Evolutionary conservation across 2,797 vertebrate genomes (phyloP).

Genomic region (Lepidocolaptes lacrymiger): DNA sequence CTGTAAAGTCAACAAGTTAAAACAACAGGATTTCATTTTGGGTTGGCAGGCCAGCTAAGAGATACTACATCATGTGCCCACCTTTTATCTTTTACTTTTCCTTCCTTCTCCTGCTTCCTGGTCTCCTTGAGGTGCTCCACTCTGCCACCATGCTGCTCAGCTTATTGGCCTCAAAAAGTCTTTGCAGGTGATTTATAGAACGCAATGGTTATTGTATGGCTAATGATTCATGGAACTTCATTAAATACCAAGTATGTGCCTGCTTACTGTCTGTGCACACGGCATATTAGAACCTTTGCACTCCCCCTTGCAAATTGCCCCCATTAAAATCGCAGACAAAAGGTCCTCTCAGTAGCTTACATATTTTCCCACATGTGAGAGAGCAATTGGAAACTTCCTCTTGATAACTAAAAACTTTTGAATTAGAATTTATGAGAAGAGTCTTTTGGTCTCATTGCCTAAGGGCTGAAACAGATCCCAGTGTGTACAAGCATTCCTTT

Average conservation of each 20-base stretch:
- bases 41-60: conserved; percentile 11
- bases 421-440: conserved; percentile 80
- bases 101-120: neutral
- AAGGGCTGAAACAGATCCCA: conserved; percentile 74
- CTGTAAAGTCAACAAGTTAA: conserved; percentile 60
- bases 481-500: conserved; percentile 71
- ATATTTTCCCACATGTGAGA: conserved; percentile 80
- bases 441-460: conserved; percentile 70
- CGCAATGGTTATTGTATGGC: conserved; percentile 61
- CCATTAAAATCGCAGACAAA: conserved; percentile 77
- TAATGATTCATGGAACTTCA: conserved; percentile 71
- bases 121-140: conserved; percentile 7
- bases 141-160: neutral
- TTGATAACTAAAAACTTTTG: conserved; percentile 78
- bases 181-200: conserved; percentile 67
- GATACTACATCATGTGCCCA: neutral
- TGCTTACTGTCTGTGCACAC: conserved; percentile 76
- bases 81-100: conserved; percentile 58
- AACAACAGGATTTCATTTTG: conserved; percentile 64
- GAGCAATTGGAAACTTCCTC: conserved; percentile 82
- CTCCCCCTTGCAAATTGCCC: conserved; percentile 71
- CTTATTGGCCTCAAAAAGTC: neutral
- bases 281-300: conserved; percentile 74
- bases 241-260: conserved; percentile 73
- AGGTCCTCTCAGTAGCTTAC: conserved; percentile 79